Evolutionary conservation across 2,888 invertebrate species (phyloP).

Genomic region (Cataglyphis cursor): DNA sequence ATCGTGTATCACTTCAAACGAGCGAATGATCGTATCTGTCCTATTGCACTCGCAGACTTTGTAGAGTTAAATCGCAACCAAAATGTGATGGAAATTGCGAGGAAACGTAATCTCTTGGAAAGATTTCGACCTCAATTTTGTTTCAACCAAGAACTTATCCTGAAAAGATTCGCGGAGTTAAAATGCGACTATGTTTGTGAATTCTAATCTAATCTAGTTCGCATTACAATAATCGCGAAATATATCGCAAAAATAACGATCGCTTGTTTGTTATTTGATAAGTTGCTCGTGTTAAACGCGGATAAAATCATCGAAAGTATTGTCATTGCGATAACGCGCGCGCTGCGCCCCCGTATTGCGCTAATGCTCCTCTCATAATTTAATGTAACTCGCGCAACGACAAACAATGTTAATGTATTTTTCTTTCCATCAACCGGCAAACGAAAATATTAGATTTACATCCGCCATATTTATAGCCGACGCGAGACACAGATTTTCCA

Average conservation of each 20-base stretch:
- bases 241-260: conserved; percentile 25
- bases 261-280: not conserved
- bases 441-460: conserved; percentile 50
- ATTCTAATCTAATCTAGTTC: not conserved
- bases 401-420: conserved; percentile 45
- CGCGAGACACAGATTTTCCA: conserved; percentile 38
- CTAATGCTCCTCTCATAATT: conserved; percentile 27
- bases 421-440: conserved; percentile 39
- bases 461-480: conserved; percentile 24
- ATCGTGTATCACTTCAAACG: not conserved
- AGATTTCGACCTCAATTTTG: not conserved
- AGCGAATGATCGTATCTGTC: not conserved
- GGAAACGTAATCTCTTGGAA: not conserved
- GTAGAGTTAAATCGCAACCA: not conserved
- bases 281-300: conserved; percentile 8
- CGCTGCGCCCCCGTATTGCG: not conserved
- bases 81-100: not conserved
- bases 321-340: not conserved
- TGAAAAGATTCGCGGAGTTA: not conserved
- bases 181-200: not conserved
- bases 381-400: conserved; percentile 22
- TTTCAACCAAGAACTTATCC: not conserved
- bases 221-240: not conserved
- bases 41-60: not conserved
- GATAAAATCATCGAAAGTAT: conserved; percentile 40